Conservation (phyloP, 1,140 invertebrate genomes). For the Drosophila azteca region DNA sequence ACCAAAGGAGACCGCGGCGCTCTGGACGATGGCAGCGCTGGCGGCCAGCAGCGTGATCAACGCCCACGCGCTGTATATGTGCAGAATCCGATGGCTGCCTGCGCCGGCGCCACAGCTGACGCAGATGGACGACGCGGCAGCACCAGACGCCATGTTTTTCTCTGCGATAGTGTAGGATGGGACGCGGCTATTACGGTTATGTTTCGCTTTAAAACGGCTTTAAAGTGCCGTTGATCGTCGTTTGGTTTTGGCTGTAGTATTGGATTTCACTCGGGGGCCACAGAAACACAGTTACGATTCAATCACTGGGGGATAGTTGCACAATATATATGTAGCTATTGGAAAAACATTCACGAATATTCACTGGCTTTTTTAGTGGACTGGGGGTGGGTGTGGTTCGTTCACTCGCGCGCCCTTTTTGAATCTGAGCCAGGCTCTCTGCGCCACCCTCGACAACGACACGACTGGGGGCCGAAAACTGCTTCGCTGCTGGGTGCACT, state of each 20-base stretch:
- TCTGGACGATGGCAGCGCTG: conserved; percentile 67
- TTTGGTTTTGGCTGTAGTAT: conserved; percentile 39
- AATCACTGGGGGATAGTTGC: conserved; percentile 34
- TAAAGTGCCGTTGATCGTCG: conserved; percentile 54
- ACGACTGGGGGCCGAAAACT: conserved; percentile 44
- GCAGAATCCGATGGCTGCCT: conserved; percentile 58
- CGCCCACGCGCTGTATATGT: conserved; percentile 61
- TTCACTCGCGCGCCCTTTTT: conserved; percentile 65
- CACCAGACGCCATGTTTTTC: conserved; percentile 62
- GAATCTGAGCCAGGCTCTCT: conserved; percentile 52
- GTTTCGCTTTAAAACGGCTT: conserved; percentile 62
- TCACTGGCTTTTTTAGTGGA: conserved; percentile 3
- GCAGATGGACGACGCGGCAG: conserved; percentile 44
- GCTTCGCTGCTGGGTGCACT: conserved; percentile 28
- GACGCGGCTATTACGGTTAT: conserved; percentile 14
- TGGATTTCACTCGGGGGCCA: conserved; percentile 39
- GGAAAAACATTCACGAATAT: too few species aligned
- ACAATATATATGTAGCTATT: conserved; percentile 26
- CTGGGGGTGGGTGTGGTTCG: conserved; percentile 14
- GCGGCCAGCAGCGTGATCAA: conserved; percentile 57
- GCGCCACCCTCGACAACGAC: conserved; percentile 51
- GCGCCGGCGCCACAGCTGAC: conserved; percentile 51
- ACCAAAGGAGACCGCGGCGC: conserved; percentile 70
- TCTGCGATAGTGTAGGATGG: conserved; percentile 30
- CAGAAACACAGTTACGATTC: conserved; percentile 42